Conservation (phyloP, 1,140 invertebrate species). For the Pteromalus puparum region DNA sequence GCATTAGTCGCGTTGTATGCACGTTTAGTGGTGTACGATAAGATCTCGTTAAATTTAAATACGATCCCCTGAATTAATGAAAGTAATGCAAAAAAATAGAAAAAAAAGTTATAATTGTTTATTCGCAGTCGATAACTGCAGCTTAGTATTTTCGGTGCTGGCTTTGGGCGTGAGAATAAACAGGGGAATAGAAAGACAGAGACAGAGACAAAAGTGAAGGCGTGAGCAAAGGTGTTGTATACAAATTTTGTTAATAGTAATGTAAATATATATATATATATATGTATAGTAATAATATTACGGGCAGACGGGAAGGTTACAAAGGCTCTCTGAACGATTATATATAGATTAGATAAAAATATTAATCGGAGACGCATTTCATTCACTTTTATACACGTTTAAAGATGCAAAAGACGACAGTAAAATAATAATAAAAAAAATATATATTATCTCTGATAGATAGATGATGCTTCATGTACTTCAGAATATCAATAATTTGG, state of each 20-base stretch:
- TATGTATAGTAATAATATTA: conserved; percentile 5
- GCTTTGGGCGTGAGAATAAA: conserved; percentile 48
- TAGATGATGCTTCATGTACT: background rate
- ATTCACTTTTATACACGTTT: conserved; percentile 53
- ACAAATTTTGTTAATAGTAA: conserved; percentile 31
- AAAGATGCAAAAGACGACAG: conserved; percentile 39
- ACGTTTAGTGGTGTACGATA: conserved; percentile 1
- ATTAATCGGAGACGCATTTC: conserved; percentile 39
- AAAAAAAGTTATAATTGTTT: background rate
- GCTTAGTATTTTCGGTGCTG: conserved; percentile 22
- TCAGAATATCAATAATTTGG: background rate
- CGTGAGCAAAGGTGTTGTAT: conserved; percentile 47
- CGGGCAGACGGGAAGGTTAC: background rate
- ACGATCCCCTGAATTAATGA: background rate
- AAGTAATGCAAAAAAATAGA: conserved; percentile 29
- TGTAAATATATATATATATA: conserved; percentile 11
- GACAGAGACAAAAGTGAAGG: conserved; percentile 47
- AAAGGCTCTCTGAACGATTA: conserved; percentile 21
- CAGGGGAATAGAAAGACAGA: conserved; percentile 40
- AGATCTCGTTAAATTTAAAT: background rate
- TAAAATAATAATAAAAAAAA: conserved; percentile 17
- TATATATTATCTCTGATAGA: conserved; percentile 11
- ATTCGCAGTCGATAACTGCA: conserved; percentile 4
- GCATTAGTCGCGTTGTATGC: background rate
- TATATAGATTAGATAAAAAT: conserved; percentile 13